phyloP scores from a whole-genome alignment of 2,113 vertebrate genomes.

The Tapirus terrestris region DNA sequence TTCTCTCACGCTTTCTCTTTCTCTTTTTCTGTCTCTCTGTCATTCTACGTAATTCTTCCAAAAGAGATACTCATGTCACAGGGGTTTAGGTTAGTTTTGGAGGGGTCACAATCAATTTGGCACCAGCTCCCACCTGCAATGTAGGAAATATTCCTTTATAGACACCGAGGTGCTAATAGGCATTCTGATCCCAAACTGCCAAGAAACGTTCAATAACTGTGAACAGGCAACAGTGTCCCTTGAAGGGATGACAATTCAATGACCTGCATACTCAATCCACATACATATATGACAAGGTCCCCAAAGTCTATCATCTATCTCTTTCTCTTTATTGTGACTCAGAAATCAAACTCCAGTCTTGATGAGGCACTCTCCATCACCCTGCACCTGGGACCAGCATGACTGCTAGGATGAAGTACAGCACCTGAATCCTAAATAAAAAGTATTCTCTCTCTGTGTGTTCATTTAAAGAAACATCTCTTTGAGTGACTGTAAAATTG shows the following conservation, averaged over 20 bases:
- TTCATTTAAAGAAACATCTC: background rate
- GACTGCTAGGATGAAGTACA: background rate
- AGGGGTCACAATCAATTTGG: background rate
- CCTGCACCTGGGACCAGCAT: background rate
- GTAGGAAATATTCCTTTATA: background rate
- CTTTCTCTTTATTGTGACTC: background rate
- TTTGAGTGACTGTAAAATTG: background rate
- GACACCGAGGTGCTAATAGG: background rate
- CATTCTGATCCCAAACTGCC: background rate
- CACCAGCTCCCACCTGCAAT: background rate
- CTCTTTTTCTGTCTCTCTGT: background rate
- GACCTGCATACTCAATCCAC: background rate
- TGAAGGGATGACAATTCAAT: background rate
- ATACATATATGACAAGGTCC: background rate
- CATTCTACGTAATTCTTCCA: background rate
- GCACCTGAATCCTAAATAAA: background rate
- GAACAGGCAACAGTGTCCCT: background rate
- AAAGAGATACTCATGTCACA: background rate
- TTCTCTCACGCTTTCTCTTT: background rate
- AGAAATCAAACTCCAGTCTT: conserved; percentile 29
- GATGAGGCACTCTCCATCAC: background rate
- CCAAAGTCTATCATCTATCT: background rate
- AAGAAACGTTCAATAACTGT: background rate
- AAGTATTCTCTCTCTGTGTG: background rate
- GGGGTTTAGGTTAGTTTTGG: background rate